phyloP scores from a whole-genome alignment of 1,140 invertebrate species.

The Piezodorus guildinii region DNA sequence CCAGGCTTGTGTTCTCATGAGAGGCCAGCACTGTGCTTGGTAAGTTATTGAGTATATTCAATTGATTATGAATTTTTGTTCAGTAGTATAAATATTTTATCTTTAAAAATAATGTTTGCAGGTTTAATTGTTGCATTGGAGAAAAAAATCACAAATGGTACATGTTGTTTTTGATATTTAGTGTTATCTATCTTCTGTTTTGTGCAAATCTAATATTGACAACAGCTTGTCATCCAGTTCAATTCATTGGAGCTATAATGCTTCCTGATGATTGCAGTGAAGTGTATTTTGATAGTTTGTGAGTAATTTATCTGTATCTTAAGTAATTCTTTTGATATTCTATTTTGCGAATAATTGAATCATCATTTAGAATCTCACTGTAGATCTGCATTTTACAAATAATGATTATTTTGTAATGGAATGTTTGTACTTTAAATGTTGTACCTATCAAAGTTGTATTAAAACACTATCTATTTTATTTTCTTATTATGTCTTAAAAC shows the following conservation, averaged over 20 bases:
- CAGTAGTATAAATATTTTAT: constrained; percentile 33
- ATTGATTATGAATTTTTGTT: constrained; percentile 23
- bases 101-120: constrained; percentile 32
- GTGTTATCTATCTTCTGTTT: constrained; percentile 46
- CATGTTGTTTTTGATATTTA: constrained; percentile 44
- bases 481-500: too few species aligned
- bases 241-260: constrained; percentile 46
- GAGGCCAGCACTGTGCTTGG: constrained; percentile 42
- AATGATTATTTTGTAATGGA: too few species aligned
- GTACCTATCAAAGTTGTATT: too few species aligned
- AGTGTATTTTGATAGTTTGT: constrained; percentile 29
- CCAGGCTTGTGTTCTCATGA: constrained; percentile 35
- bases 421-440: too few species aligned
- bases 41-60: constrained; percentile 27
- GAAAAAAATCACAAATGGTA: constrained; percentile 50
- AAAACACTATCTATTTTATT: too few species aligned
- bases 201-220: constrained; percentile 58
- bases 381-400: too few species aligned
- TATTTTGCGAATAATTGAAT: too few species aligned
- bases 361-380: too few species aligned
- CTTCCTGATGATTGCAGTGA: constrained; percentile 59
- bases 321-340: too few species aligned
- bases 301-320: constrained; percentile 18
- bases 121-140: constrained; percentile 60
- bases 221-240: constrained; percentile 55